phyloP scores from a whole-genome alignment of 2,797 vertebrate genomes.

The Stomatorhinus walkeri region DNA sequence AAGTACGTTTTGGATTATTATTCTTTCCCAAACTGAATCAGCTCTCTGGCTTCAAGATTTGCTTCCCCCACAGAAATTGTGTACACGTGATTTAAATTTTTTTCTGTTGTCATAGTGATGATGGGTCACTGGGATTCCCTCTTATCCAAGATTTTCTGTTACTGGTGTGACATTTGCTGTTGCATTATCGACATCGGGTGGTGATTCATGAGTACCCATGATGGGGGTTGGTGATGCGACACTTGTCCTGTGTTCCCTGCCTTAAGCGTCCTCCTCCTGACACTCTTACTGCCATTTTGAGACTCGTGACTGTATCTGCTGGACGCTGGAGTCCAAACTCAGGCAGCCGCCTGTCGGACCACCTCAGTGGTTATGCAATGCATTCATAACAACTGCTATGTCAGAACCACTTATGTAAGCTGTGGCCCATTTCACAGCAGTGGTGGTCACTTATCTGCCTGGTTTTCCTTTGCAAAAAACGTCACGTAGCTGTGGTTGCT shows the following conservation, averaged over 20 bases:
- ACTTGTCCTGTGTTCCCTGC: background rate
- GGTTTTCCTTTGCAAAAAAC: background rate
- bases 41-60: background rate
- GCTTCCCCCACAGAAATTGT: background rate
- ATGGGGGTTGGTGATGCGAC: background rate
- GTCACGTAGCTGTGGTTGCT: background rate
- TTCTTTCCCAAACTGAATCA: background rate
- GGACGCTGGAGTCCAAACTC: background rate
- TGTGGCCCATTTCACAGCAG: background rate
- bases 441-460: background rate
- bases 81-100: background rate
- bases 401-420: background rate
- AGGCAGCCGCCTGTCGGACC: background rate
- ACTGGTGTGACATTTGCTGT: background rate
- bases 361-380: background rate
- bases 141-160: background rate
- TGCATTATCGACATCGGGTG: background rate
- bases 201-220: background rate
- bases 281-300: background rate
- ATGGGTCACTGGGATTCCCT: background rate
- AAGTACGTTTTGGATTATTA: background rate
- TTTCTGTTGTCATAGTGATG: background rate
- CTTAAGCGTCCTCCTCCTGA: background rate
- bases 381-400: background rate
- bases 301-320: background rate